These are phyloP conservation scores for Cyprinella venusta DNA, from an alignment of 2,797 vertebrate genomes.

Conservation along the genomic window DNA sequence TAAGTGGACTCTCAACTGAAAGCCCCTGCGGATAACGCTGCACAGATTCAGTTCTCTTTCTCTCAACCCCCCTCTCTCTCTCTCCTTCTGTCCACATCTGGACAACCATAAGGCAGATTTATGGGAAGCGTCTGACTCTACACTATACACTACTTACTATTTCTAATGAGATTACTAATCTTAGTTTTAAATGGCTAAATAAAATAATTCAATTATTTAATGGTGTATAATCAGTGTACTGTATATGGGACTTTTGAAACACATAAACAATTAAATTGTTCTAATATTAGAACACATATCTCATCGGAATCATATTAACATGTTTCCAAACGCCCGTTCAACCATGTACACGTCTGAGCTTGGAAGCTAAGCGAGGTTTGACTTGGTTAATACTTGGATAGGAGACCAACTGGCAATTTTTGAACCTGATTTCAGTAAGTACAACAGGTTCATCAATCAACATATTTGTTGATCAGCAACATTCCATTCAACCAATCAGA, in stretches of 20 bases:
- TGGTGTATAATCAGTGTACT: background rate
- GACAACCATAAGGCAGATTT: background rate
- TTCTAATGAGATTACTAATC: background rate
- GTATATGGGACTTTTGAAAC: background rate
- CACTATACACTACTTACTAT: background rate
- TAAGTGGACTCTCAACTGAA: constrained; percentile 46
- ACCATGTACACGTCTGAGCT: background rate
- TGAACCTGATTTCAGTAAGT: background rate
- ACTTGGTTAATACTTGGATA: background rate
- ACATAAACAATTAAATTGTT: background rate
- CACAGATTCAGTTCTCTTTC: background rate
- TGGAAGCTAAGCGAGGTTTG: background rate
- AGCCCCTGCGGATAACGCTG: constrained; percentile 21
- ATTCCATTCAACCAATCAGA: background rate
- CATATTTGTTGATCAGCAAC: background rate
- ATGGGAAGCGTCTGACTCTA: background rate
- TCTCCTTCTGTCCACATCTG: background rate
- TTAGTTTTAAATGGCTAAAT: background rate
- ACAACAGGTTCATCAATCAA: background rate
- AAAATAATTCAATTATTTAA: background rate
- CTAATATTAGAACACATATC: background rate
- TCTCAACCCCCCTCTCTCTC: background rate
- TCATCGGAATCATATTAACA: background rate
- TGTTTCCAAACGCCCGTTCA: background rate
- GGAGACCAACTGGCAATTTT: background rate